Conservation (phyloP, 1,140 invertebrate genomes). For the Rhyzopertha dominica region DNA sequence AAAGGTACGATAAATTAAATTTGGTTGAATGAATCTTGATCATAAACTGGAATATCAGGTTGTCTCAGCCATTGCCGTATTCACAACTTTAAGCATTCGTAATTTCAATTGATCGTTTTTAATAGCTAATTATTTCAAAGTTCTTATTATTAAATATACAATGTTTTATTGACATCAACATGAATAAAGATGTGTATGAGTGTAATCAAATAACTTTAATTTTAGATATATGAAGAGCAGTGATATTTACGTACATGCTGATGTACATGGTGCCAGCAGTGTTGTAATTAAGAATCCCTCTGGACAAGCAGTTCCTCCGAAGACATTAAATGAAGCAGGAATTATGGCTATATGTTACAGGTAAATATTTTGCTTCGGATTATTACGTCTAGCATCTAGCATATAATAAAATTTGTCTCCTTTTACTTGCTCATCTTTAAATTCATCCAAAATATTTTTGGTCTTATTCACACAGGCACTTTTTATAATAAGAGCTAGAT, state of each 20-base stretch:
- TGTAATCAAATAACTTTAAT: too few species aligned
- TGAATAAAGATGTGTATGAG: too few species aligned
- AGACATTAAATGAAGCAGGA: constrained; percentile 94
- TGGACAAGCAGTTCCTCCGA: constrained; percentile 72
- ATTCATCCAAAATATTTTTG: too few species aligned
- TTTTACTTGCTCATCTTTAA: too few species aligned
- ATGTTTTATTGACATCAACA: too few species aligned
- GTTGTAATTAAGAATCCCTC: constrained; percentile 89
- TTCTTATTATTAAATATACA: neutral
- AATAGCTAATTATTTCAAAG: neutral
- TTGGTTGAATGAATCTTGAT: neutral
- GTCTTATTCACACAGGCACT: too few species aligned
- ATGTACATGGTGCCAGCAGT: constrained; percentile 92
- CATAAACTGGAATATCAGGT: neutral
- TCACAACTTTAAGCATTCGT: too few species aligned
- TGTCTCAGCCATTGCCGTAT: too few species aligned
- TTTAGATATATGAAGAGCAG: constrained; percentile 69
- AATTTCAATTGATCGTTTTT: too few species aligned
- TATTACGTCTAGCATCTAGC: neutral
- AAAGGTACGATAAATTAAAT: constrained; percentile 51
- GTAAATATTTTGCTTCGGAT: constrained; percentile 47
- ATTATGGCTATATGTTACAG: constrained; percentile 95
- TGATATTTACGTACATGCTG: constrained; percentile 90
- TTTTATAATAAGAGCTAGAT: too few species aligned
- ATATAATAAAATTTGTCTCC: neutral